These are phyloP conservation scores for Invenusta paracnida DNA, from an alignment of 2,888 invertebrate species.

Conservation along the genomic window DNA sequence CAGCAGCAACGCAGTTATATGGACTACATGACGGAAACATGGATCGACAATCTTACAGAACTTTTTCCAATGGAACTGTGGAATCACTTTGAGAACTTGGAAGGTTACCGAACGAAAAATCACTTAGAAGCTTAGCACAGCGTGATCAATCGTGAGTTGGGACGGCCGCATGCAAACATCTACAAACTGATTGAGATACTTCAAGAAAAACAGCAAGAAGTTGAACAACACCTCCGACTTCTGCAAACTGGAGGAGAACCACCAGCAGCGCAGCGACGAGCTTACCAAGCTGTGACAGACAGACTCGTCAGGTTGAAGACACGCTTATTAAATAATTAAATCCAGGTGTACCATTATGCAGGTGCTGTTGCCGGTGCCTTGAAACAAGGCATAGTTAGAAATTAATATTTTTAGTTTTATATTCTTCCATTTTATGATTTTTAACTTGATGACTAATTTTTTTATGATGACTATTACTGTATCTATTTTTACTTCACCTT, in stretches of 20 bases:
- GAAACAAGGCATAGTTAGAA: not conserved
- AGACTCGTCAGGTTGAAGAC: slow-evolving; percentile 17
- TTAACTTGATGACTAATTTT: too few species aligned
- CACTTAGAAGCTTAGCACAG: slow-evolving; percentile 13
- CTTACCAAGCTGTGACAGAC: not conserved
- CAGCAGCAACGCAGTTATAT: not conserved
- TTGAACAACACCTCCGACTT: not conserved
- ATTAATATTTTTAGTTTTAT: not conserved
- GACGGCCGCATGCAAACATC: slow-evolving; percentile 28
- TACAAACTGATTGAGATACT: slow-evolving; percentile 13
- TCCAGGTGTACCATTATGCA: not conserved
- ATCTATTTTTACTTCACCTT: too few species aligned
- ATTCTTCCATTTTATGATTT: too few species aligned
- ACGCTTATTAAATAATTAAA: not conserved
- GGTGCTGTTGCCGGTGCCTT: not conserved
- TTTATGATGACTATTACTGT: too few species aligned
- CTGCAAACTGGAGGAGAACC: not conserved
- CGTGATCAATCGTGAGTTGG: slow-evolving; percentile 32
- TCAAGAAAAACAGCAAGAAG: slow-evolving; percentile 7
- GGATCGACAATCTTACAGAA: slow-evolving; percentile 13
- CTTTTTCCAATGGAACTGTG: too few species aligned
- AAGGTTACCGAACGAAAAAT: slow-evolving; percentile 16
- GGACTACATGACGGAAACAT: slow-evolving; percentile 36
- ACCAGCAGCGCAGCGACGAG: slow-evolving; percentile 10
- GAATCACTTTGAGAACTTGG: too few species aligned